These are phyloP conservation scores for Oncorhynchus keta DNA, from an alignment of 2,113 vertebrate species.

Conservation along the genomic window DNA sequence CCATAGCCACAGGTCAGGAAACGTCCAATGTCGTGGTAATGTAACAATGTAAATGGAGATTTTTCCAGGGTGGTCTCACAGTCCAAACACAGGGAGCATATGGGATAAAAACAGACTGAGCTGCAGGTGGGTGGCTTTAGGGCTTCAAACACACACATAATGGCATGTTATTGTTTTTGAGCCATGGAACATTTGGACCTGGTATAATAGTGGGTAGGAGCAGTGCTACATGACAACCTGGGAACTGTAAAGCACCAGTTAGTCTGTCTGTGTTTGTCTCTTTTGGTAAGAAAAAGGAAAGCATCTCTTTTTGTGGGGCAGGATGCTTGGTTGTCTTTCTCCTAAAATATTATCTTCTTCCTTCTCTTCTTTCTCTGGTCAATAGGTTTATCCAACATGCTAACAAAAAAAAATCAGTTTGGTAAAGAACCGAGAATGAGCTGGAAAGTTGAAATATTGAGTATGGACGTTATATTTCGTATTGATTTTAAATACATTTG, in stretches of 20 bases:
- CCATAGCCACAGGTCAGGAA: conserved; percentile 50
- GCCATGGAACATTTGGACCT: neutral
- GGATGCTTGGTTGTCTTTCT: neutral
- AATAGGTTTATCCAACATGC: too few relatives aligned
- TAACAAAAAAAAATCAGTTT: too few relatives aligned
- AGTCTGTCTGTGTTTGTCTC: conserved; percentile 3
- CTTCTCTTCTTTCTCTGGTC: too few relatives aligned
- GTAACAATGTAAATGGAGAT: neutral
- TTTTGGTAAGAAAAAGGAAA: conserved; percentile 15
- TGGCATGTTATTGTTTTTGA: neutral
- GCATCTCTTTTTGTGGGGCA: neutral
- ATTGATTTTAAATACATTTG: too few relatives aligned
- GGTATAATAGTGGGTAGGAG: neutral
- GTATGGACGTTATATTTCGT: too few relatives aligned
- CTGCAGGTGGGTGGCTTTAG: conserved; percentile 2
- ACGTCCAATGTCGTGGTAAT: conserved; percentile 45
- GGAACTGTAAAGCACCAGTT: neutral
- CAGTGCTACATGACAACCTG: neutral
- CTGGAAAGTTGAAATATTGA: too few relatives aligned
- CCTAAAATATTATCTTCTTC: neutral
- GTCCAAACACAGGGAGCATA: neutral
- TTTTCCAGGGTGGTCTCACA: conserved; percentile 1
- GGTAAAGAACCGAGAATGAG: too few relatives aligned
- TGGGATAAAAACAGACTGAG: conserved; percentile 3
- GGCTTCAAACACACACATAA: conserved; percentile 2